Base-by-base conservation (phyloP, 2,888 invertebrate species). In the Lasioglossum lativentre region DNA sequence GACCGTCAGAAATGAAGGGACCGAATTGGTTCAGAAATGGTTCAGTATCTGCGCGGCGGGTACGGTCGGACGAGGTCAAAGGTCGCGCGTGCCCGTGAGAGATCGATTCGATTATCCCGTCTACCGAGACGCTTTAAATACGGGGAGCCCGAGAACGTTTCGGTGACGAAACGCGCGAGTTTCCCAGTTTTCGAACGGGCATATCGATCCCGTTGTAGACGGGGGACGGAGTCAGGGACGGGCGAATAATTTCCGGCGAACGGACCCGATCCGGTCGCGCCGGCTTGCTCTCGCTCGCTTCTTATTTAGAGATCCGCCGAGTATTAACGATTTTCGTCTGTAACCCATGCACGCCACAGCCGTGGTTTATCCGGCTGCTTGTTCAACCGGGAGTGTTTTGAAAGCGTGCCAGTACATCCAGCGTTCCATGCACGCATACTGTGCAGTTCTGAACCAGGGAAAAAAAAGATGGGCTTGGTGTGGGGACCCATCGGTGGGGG, bases 331-430 rank as follows among this genome's bases (percentile, higher is more conserved):
- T 83, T 86, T 81, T 75, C 75, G 71, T 30, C 68, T 34, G 78
- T 78, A 68, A 14, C 78, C 79, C 52, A n/a, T 77, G 74, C 73
- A 70, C 76, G 78, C n/a, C 75, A 68, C 63, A 47, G 75, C 73
- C 72, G 75, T 83, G 77, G 87, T 86, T 87, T 86, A 87, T 81
- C 86, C 86, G 71, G 66, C 80, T 81, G 86, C 84, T 81, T 81
- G 87, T 90, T 90, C 82, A 77, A 86, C 84, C 87, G 87, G 40
- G 75, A 86, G 80, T 85, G 86, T 90, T 90, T 87, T 89, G 90
- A 89, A 90, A 90, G 83, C 86, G 85, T 86, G 90, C 87, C 88
- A 88, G 86, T 68, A 78, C 84, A 86, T 80, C 80, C 75, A 77
- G 38, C 72, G 80, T 56, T 71, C 59, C 52, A 63, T 68, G 66